These are phyloP conservation scores for Pyrocephalus nanus DNA, from an alignment of 2,797 vertebrate genomes.

Conservation along the genomic window DNA sequence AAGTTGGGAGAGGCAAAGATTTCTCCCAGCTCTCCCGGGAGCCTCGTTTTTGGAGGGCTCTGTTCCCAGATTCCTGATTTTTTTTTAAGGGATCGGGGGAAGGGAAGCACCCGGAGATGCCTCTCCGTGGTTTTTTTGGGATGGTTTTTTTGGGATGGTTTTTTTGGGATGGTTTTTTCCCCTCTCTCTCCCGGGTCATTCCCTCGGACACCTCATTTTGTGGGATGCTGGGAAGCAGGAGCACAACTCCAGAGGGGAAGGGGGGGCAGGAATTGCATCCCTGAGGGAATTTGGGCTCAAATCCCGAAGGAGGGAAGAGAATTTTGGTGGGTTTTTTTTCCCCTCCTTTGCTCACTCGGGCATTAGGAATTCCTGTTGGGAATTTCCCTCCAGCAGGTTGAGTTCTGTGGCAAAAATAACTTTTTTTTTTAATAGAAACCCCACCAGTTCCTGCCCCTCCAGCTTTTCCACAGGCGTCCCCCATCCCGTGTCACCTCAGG, in stretches of 20 bases:
- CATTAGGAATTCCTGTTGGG: too few species aligned
- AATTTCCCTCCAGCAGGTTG: fast-evolving
- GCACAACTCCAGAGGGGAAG: too few species aligned
- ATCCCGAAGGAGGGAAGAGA: not conserved
- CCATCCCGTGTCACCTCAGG: fast-evolving
- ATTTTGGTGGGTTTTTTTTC: not conserved
- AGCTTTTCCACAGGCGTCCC: too few species aligned
- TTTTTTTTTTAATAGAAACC: not conserved
- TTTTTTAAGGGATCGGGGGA: not conserved
- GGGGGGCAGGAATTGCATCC: too few species aligned
- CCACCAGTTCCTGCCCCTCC: not conserved
- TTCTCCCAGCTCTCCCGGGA: not conserved
- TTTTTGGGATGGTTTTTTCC: not conserved
- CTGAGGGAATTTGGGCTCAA: not conserved
- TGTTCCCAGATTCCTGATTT: too few species aligned
- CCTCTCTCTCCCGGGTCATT: not conserved
- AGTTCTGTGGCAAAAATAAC: not conserved
- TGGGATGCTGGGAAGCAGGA: not conserved
- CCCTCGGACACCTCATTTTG: too few species aligned
- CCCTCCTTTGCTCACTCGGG: fast-evolving
- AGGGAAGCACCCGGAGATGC: not conserved
- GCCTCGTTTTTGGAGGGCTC: not conserved
- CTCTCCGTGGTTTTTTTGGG: fast-evolving
- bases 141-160: not conserved
- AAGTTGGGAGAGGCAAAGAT: not conserved